A percentile compares a stretch with the other conserved stretches of the same genome.
These are phyloP conservation scores for Hyperopisus bebe DNA, from an alignment of 2,113 vertebrate species.

Conservation along the genomic window DNA sequence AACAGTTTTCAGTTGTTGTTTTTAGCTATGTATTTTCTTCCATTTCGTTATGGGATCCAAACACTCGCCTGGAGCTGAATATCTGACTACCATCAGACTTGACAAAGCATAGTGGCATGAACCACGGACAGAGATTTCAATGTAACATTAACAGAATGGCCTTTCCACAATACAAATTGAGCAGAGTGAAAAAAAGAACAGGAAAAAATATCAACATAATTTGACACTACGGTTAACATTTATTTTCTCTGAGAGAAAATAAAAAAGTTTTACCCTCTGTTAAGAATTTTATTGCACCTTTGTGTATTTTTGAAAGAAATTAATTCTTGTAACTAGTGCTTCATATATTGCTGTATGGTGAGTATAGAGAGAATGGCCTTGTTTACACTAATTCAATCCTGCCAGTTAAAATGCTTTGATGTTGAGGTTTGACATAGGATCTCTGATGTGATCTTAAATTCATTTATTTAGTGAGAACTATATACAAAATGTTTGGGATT, in stretches of 20 bases:
- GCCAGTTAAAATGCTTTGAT: background rate
- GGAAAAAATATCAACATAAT: background rate
- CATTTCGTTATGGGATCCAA: slow-evolving; percentile 58
- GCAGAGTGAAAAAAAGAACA: slow-evolving; percentile 26
- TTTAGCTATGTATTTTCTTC: slow-evolving; percentile 47
- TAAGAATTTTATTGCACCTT: slow-evolving; percentile 26
- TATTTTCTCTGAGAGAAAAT: slow-evolving; percentile 15
- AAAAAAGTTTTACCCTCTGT: background rate
- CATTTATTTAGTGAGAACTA: background rate
- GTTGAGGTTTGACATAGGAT: background rate
- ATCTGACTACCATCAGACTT: slow-evolving; percentile 24
- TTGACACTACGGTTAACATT: slow-evolving; percentile 13
- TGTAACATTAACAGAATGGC: slow-evolving; percentile 54
- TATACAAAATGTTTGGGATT: background rate
- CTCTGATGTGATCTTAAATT: background rate
- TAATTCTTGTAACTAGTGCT: background rate
- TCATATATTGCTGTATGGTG: slow-evolving; percentile 22
- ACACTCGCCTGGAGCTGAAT: slow-evolving; percentile 50
- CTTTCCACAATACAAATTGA: slow-evolving; percentile 51
- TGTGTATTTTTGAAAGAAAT: background rate
- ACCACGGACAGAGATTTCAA: slow-evolving; percentile 46
- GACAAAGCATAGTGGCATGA: slow-evolving; percentile 44
- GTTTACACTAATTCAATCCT: background rate
- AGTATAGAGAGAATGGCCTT: background rate
- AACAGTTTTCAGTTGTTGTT: slow-evolving; percentile 56